Base-by-base conservation (phyloP, 2,888 invertebrate genomes). In the Caenorhabditis doughertyi region DNA sequence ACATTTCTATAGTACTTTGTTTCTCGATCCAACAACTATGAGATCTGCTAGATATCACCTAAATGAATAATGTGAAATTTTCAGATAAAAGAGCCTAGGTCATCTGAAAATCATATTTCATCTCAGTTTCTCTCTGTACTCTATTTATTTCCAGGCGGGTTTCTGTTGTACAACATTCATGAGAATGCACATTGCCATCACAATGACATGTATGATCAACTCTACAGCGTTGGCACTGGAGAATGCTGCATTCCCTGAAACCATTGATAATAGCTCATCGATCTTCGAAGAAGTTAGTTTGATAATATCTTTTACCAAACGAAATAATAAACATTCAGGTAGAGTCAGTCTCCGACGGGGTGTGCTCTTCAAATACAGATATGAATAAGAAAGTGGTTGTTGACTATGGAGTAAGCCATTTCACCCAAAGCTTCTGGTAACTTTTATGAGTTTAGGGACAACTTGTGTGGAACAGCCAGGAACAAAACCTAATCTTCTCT, bases 401-500 rank as follows among this genome's bases (percentile, higher is more conserved):
- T 18, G 86, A 86, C 60, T 86, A 86, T 62, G 86, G 86, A 32
- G 86, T 86, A 18, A 81, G 83, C 55, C 13, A 13, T 35, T 39
- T 21, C n/a, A n/a, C n/a, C n/a, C n/a, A n/a, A n/a, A n/a, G 35
- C 16, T 56, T 56, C 16, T 32, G 29, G 29, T 8, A 32, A 25
- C 18, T 21, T 21, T 29, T 29, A 7, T 9, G n/a, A 53, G 47
- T 11, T 44, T 55, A 89, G 89, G 89, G 89, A 16, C 79, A 84
- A 55, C 79, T 89, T 2, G 72, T 85, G 1, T 89, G 89, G 89
- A 82, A 80, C 49, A 82, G 80, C 18, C 71, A 70, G 23, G 81
- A 86, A 53, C 89, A 89, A 60, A 88, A 89, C 58, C 56, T 86
- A 23, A 81, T 89, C 44, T 88, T 89, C 77, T 83, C 86, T 18